These are phyloP conservation scores for Portevinia maculata DNA, from an alignment of 2,888 invertebrate species.

Conservation along the genomic window DNA sequence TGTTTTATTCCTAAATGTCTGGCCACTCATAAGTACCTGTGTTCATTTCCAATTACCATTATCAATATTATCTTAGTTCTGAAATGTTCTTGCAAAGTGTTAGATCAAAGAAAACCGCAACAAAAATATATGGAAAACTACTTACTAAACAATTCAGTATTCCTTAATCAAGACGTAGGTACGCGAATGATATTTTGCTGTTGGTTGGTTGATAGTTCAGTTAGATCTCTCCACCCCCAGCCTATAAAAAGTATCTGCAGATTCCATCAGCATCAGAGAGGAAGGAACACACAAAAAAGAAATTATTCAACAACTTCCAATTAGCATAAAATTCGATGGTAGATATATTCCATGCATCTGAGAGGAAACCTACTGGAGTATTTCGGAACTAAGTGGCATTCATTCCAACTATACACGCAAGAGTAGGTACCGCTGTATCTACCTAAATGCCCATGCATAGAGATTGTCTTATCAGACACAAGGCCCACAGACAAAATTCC, in stretches of 20 bases:
- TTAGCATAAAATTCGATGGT: slow-evolving; percentile 59
- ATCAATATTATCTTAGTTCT: too few species aligned
- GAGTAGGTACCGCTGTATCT: slow-evolving; percentile 5
- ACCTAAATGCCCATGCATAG: slow-evolving; percentile 4
- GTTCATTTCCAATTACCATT: slow-evolving; percentile 30
- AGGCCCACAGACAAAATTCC: slow-evolving; percentile 49
- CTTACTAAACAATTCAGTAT: neutral
- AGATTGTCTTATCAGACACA: slow-evolving; percentile 60
- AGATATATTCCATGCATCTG: slow-evolving; percentile 24
- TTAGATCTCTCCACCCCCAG: slow-evolving; percentile 25
- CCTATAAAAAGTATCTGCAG: slow-evolving; percentile 16
- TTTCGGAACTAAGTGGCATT: slow-evolving; percentile 51
- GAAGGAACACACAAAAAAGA: slow-evolving; percentile 9
- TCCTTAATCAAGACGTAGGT: slow-evolving; percentile 16
- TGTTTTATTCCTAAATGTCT: neutral
- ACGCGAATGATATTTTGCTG: neutral
- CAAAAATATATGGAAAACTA: neutral
- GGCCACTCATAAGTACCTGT: slow-evolving; percentile 15
- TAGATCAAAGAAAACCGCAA: neutral
- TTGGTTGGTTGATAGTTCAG: neutral
- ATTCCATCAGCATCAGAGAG: slow-evolving; percentile 19
- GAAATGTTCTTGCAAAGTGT: too few species aligned
- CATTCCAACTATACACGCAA: slow-evolving; percentile 3
- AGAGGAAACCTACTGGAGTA: slow-evolving; percentile 54
- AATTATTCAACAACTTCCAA: slow-evolving; percentile 44